Conservation (phyloP, 2,888 invertebrate species). For the Amphipoea lucens region DNA sequence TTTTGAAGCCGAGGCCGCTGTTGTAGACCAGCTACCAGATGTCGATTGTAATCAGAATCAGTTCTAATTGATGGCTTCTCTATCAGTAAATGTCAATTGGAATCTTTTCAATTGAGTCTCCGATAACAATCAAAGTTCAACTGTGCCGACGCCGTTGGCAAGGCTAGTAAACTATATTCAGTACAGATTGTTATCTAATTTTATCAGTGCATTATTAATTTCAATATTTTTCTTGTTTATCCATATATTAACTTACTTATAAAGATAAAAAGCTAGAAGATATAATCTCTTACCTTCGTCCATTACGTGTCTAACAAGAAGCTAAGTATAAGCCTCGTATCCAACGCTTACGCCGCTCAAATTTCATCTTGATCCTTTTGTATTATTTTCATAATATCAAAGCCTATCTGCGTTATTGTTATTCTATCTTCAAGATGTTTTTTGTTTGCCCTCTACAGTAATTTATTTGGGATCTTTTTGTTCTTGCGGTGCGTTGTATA, state of each 20-base stretch:
- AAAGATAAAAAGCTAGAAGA: slow-evolving; percentile 17
- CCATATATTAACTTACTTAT: slow-evolving; percentile 15
- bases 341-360: slow-evolving; percentile 75
- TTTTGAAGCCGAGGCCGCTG: slow-evolving; percentile 25
- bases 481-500: slow-evolving; percentile 71
- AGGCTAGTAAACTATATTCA: slow-evolving; percentile 23
- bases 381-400: slow-evolving; percentile 79
- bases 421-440: slow-evolving; percentile 82
- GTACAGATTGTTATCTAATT: slow-evolving; percentile 40
- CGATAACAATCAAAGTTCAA: slow-evolving; percentile 54
- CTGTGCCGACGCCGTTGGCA: slow-evolving; percentile 33
- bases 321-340: slow-evolving; percentile 33
- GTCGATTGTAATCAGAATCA: slow-evolving; percentile 45
- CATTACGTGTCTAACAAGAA: slow-evolving; percentile 36
- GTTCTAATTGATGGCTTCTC: slow-evolving; percentile 54
- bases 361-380: slow-evolving; percentile 75
- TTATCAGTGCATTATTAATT: slow-evolving; percentile 29
- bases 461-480: slow-evolving; percentile 70
- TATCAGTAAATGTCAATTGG: slow-evolving; percentile 61
- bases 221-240: slow-evolving; percentile 11
- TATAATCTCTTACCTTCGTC: slow-evolving; percentile 38
- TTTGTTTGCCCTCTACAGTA: slow-evolving; percentile 66
- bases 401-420: slow-evolving; percentile 82
- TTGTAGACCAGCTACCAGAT: slow-evolving; percentile 13
- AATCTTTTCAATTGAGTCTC: slow-evolving; percentile 54